phyloP scores from a whole-genome alignment of 2,888 invertebrate genomes.

The Leucania comma region DNA sequence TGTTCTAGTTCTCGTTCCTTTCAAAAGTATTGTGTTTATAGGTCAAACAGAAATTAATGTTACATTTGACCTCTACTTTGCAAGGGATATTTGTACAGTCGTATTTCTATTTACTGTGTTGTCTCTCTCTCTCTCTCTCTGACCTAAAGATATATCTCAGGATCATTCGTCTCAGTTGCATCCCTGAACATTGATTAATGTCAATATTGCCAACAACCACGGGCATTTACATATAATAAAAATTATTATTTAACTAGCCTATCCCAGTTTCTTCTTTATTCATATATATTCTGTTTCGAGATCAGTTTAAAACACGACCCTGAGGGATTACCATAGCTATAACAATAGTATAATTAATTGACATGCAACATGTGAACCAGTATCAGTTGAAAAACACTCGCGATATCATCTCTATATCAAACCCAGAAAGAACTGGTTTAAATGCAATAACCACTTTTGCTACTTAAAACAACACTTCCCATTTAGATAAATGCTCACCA shows the following conservation, averaged over 20 bases:
- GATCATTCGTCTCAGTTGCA: neutral
- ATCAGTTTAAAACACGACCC: constrained; percentile 36
- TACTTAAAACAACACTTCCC: constrained; percentile 17
- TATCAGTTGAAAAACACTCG: constrained; percentile 44
- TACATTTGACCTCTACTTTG: constrained; percentile 1
- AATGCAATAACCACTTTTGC: constrained; percentile 7
- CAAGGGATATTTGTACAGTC: neutral
- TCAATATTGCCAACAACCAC: neutral
- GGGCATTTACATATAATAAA: neutral
- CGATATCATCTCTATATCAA: constrained; percentile 46
- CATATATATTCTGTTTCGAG: constrained; percentile 19
- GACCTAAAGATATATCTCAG: neutral
- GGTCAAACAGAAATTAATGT: constrained; percentile 25
- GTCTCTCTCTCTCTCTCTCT: neutral
- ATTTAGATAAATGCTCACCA: constrained; percentile 5
- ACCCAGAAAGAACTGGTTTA: constrained; percentile 53
- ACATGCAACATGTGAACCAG: constrained; percentile 31
- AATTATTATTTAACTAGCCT: neutral
- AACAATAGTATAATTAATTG: constrained; percentile 62
- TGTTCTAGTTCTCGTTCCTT: constrained; percentile 26
- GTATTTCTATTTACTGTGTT: neutral
- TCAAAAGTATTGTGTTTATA: constrained; percentile 35
- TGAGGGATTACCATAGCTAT: constrained; percentile 61
- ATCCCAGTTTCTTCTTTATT: constrained; percentile 1
- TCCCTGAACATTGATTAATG: neutral